Base-by-base conservation (phyloP, 1,140 invertebrate genomes). In the Pseudobourletiella spinata region DNA sequence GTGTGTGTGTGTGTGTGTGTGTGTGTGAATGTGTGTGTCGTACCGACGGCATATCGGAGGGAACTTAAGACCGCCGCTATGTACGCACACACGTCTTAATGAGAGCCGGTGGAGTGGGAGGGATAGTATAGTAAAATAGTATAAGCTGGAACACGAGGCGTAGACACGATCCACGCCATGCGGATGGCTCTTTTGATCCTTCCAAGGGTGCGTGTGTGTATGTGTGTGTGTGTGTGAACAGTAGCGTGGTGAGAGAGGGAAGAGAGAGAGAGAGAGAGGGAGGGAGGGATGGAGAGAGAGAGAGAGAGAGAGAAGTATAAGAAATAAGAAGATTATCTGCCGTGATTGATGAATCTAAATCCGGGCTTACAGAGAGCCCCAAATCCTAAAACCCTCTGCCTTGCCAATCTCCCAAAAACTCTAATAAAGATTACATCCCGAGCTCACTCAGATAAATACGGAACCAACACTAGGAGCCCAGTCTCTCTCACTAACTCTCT, bases 281-380 rank as follows among this genome's bases (percentile, higher is more conserved):
- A 20, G 54, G 14, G 29, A 2, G 11, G 15, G 24, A 20, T 32
- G 25, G 57, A 61, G 42, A 61, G 35, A 63, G 60, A 63, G 55
- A 63, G 52, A 51, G n/a, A n/a, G 54, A 63, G 60, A 63, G 57
- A 68, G 63, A 67, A 61, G 56, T 65, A 52, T 58, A 69, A 65
- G 64, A 66, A 67, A 63, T 69, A 67, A 69, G 67, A 71, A 66
- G 67, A 66, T 66, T 68, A 68, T 68, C 67, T 68, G 59, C 57
- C 54, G 61, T 69, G 67, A 69, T 69, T 69, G 67, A 69, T 69
- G 67, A 69, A 69, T 69, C 67, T 63, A 66, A 66, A 69, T 69
- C 67, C 67, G 50, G 61, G 61, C 60, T 63, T 66, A 63, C 56
- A 56, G 65, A 67, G 64, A 61, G 57, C 43, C 64, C 64, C 56